A percentile compares a stretch with the other conserved stretches of the same genome.
These are phyloP conservation scores for Sebastolobus altivelis DNA, from an alignment of 2,797 vertebrate genomes.

Conservation along the genomic window DNA sequence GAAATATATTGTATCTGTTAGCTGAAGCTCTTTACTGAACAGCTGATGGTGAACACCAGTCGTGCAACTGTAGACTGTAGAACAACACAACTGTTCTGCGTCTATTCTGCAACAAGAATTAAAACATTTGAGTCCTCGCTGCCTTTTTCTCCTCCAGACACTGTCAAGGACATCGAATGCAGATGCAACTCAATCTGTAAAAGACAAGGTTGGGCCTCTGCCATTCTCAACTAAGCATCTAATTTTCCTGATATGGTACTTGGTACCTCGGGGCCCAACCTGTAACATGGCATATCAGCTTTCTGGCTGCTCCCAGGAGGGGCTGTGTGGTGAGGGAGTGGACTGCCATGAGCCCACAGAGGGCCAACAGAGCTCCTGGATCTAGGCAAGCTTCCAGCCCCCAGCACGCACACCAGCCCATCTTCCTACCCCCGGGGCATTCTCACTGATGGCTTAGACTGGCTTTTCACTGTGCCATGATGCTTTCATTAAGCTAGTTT, in stretches of 20 bases:
- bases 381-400: constrained; percentile 81
- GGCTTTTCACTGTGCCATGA: constrained; percentile 83
- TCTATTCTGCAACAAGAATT: constrained; percentile 12
- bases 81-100: neutral
- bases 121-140: constrained; percentile 1
- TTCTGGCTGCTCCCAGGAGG: constrained; percentile 63
- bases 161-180: constrained; percentile 34
- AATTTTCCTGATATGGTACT: constrained; percentile 52
- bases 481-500: constrained; percentile 87
- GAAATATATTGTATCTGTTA: constrained; percentile 7
- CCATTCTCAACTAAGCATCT: constrained; percentile 55
- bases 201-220: constrained; percentile 44
- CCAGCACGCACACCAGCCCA: constrained; percentile 86
- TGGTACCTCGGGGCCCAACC: constrained; percentile 54
- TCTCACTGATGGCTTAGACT: constrained; percentile 81
- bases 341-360: constrained; percentile 60
- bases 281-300: constrained; percentile 61
- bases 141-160: neutral
- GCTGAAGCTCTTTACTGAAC: constrained; percentile 20
- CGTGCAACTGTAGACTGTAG: neutral
- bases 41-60: constrained; percentile 28
- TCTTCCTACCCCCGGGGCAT: constrained; percentile 84
- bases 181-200: constrained; percentile 36
- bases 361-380: constrained; percentile 73
- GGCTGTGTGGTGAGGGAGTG: constrained; percentile 52